These are phyloP conservation scores for Aleiodes sp. DNA, from an alignment of 1,140 invertebrate genomes.

Conservation along the genomic window DNA sequence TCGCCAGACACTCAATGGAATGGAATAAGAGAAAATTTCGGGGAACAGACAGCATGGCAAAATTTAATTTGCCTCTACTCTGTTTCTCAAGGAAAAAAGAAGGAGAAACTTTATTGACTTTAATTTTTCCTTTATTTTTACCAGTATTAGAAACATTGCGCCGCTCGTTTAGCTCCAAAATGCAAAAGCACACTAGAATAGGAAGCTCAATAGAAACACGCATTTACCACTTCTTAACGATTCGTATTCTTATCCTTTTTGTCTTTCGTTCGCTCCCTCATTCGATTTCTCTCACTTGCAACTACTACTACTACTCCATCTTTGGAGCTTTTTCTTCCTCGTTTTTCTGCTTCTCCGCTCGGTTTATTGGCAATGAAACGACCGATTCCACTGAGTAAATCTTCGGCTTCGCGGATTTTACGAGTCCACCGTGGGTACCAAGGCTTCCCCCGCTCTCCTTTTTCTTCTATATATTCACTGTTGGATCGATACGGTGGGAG, in stretches of 20 bases:
- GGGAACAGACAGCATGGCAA: neutral
- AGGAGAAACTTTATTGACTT: constrained; percentile 9
- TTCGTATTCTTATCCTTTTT: neutral
- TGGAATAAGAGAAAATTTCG: neutral
- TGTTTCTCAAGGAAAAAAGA: constrained; percentile 3
- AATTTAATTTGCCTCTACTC: constrained; percentile 27
- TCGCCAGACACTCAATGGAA: neutral
- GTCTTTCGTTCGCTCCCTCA: neutral
- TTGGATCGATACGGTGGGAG: constrained; percentile 23
- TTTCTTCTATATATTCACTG: neutral
- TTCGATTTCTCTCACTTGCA: neutral
- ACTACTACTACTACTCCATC: neutral
- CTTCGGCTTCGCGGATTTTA: constrained; percentile 30
- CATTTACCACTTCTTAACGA: constrained; percentile 22
- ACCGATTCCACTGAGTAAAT: constrained; percentile 33
- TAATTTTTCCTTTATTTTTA: neutral
- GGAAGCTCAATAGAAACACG: constrained; percentile 23
- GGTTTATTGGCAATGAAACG: constrained; percentile 35
- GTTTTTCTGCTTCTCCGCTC: neutral
- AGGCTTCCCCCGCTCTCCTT: neutral
- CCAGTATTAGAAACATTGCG: neutral
- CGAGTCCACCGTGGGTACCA: constrained; percentile 21
- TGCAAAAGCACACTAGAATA: neutral
- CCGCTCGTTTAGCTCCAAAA: neutral
- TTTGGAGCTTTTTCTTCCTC: neutral